phyloP scores from a whole-genome alignment of 2,888 invertebrate species.

The Tridacna crocea region DNA sequence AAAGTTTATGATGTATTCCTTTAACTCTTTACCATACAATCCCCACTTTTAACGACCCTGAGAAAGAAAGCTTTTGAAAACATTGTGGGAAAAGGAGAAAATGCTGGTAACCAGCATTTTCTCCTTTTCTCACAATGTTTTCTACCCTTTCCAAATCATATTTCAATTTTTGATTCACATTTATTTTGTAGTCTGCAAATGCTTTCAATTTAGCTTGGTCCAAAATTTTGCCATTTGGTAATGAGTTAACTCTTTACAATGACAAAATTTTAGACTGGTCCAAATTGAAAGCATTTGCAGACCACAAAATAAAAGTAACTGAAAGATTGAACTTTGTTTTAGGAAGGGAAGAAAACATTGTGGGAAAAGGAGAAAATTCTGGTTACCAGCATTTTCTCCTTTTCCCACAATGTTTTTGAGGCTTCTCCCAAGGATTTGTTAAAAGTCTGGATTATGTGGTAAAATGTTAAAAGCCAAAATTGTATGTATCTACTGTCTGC shows the following conservation, averaged over 20 bases:
- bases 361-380: not conserved
- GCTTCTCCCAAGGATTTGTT: not conserved
- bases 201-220: too few species aligned
- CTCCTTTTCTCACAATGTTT: not conserved
- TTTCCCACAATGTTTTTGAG: not conserved
- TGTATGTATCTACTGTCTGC: too few species aligned
- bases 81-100: not conserved
- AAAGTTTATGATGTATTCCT: too few species aligned
- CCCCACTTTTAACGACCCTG: too few species aligned
- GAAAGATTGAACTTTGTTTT: not conserved
- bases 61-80: too few species aligned
- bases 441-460: not conserved
- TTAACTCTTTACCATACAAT: too few species aligned
- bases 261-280: not conserved
- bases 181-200: too few species aligned
- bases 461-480: too few species aligned
- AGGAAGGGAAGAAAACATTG: not conserved
- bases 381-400: not conserved
- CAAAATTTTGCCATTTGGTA: too few species aligned
- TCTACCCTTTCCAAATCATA: too few species aligned
- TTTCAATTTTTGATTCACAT: too few species aligned
- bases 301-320: not conserved
- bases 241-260: not conserved
- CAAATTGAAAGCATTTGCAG: not conserved
- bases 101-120: not conserved